Evolutionary conservation across 2,888 invertebrate genomes (phyloP), one percentile per base, ranked within the genome.

Genomic region (Camponotus fellah): DNA sequence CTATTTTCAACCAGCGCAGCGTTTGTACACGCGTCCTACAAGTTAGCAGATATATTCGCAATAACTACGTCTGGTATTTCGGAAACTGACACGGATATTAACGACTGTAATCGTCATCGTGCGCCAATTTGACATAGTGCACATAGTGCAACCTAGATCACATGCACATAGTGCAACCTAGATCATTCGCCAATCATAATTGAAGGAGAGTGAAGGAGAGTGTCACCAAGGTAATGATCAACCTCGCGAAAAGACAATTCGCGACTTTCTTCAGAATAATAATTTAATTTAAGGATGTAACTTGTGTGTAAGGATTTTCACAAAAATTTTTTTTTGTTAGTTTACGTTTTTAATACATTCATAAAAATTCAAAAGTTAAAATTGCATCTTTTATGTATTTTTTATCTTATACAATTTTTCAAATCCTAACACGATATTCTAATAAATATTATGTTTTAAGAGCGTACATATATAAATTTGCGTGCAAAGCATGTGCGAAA

Each of bases 1-100:
- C 95, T 95, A 95, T 94, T 94, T 94, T 90, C 88, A 91, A 90
- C 85, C 64, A 60, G 81, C 84, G 82, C 88, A 89, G 87, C 90
- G 91, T 87, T 92, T 90, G 91, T 89, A 91, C 90, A 89, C 88
- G 82, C 66, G 83, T 85, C 80, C 86, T 82, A 86, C 87, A 83
- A 81, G 56, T 81, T 76, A 71, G 82, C 90, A 89, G 87, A 88
- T 92, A 90, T 87, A 89, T 92, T 92, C 89, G 89, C 89, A 87
- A 90, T 88, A 88, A 88, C 82, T 91, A 86, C 88, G 85, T 90
- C 83, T 89, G 92, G 91, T 93, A 91, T 91, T 93, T 93, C 90
- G 86, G 91, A 92, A 88, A 89, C 86, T 89, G 91, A 92, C 92
- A 92, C 88, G 89, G 91, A 89, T 91, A 92, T 92, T 93, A 91